Base-by-base conservation (phyloP, 53 echinoderm and acorn worm species). In the Holothuria scabra region DNA sequence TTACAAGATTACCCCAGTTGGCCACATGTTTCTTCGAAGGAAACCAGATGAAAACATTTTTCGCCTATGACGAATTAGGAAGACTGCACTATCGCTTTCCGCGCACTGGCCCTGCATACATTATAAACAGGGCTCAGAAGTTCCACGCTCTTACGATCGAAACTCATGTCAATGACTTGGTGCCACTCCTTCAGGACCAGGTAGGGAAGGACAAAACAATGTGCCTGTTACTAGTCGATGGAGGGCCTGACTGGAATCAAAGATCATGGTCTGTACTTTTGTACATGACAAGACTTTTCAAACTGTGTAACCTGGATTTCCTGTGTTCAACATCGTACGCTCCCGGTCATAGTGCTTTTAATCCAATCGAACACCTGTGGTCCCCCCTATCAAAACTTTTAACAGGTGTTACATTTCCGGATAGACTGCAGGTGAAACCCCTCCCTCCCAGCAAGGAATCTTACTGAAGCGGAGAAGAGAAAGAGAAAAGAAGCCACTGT, bases 341-440 rank as follows among this genome's bases (percentile, higher is more conserved):
- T 1, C 41, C 71, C 8, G 67, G 76, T 2, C 76, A 87, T 20
- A 82, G 75, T 55, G 90, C 90, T 19, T 67, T 55, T 32, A 90
- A 87, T 30, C 87, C 74, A 12, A 84, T 90, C 13, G 84, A 91
- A 46, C 87, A 87, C 37, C 16, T 68, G 1, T 87, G 91, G 84
- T 46, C 91, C 4, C 87, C 87, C 18, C 49, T 87, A 1, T 84
- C 79, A 23, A 78, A 59, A 11, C 60, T 67, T 31, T 58, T 91
- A 4, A 84, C 79, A 2, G 84, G 79, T 3, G 91, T 90, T 24
- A 72, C 74, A 21, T 59, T 90, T 22, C 65, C 78, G 28, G 57
- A 58, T 35, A 56, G 68, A 57, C 64, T 79, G 8, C 68, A 79
- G 35, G 84, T 66, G 12, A 86, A 37, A 35, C 35, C 14, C 19